Base-by-base conservation (phyloP, 2,797 vertebrate species). In the Luscinia megarhynchos region DNA sequence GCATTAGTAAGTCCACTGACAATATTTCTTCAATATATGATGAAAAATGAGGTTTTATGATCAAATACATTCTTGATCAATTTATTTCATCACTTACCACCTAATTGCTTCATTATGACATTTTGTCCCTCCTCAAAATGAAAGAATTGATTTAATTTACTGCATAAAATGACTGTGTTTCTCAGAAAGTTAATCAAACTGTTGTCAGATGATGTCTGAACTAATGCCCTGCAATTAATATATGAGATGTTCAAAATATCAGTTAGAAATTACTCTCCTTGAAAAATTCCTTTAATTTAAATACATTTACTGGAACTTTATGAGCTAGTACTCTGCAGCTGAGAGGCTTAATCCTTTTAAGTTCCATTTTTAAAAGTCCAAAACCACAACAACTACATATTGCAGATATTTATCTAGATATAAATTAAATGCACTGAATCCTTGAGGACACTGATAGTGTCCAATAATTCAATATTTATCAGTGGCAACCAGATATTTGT, bases 201-300 rank as follows among this genome's bases (percentile, higher is more conserved):
- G 29, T 88, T 91, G 86, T 92, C 76, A 82, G 34, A 21, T 90
- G 68, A 87, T 78, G 58, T 74, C 72, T 94, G 91, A 93, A 89
- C 79, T 82, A 53, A 11, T 82, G 87, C 64, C 70, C 85, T 73
- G 54, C 54, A 92, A 93, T 90, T 94, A 95, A 94, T 86, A 89
- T 75, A 79, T 36, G 27, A 58, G 26, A 22, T 90, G 48, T 90
- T 95, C 54, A 90, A 93, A 81, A 77, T 84, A 95, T 58, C 61
- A 70, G 41, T 63, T 89, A 77, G 57, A 80, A 96, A 92, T 90
- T 78, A 64, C 29, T 89, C 53, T 93, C 12, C 74, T 88, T 95
- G 89, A 95, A 87, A 93, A 95, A 93, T 88, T 64, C 41, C 18
- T 77, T 83, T 83, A 84, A 94, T 91, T 95, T 92, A 89, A 93